Evolutionary conservation across 2,888 invertebrate genomes (phyloP).

Genomic region (Melanophora roralis): DNA sequence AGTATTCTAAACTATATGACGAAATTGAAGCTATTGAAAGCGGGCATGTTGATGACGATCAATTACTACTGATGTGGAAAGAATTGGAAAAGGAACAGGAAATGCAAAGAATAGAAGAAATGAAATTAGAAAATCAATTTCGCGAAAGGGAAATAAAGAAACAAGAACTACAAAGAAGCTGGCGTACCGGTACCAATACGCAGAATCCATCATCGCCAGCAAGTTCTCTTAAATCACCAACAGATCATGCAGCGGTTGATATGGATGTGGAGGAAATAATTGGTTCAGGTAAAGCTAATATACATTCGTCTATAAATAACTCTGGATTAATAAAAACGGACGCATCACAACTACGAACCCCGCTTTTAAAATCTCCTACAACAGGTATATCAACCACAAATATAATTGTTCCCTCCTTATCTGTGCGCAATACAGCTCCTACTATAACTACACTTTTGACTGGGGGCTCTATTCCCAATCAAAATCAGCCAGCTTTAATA

Average conservation of each 20-base stretch:
- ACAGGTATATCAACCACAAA: conserved; percentile 62
- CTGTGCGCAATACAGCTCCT: conserved; percentile 72
- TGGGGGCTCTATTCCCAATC: conserved; percentile 69
- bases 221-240: conserved; percentile 21
- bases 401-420: conserved; percentile 45
- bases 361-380: conserved; percentile 83
- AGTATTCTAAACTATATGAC: conserved; percentile 84
- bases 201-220: conserved; percentile 54
- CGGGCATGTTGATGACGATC: conserved; percentile 82
- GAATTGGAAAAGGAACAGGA: conserved; percentile 86
- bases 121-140: conserved; percentile 72
- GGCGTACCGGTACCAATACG: conserved; percentile 75
- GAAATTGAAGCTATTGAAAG: conserved; percentile 79
- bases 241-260: conserved; percentile 71
- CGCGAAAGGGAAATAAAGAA: conserved; percentile 81
- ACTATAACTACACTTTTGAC: conserved; percentile 77
- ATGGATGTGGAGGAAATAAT: conserved; percentile 72
- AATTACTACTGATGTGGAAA: conserved; percentile 85
- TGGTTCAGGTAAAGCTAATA: conserved; percentile 53
- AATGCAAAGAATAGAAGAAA: conserved; percentile 82
- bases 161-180: conserved; percentile 80
- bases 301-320: conserved; percentile 26
- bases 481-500: conserved; percentile 69
- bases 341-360: conserved; percentile 87
- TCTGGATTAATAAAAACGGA: conserved; percentile 70